Percentiles rank a stretch among this genome's conserved stretches.
Evolutionary conservation across 2,797 vertebrate species (phyloP).

Genomic region (Silurus lanzhouensis): DNA sequence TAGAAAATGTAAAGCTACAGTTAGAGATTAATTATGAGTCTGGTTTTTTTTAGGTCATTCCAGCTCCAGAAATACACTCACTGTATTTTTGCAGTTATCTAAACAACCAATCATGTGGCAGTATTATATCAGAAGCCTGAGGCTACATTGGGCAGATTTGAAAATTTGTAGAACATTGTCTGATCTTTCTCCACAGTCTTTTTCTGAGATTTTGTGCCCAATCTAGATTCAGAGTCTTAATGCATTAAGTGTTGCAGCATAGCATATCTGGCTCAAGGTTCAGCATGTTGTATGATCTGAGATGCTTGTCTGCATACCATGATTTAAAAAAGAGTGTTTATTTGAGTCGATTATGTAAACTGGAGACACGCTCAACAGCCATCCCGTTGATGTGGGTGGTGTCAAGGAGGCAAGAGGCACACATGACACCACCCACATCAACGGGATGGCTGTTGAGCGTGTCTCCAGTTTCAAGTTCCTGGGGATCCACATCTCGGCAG

Average conservation of each 20-base stretch:
- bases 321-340: background rate
- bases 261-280: background rate
- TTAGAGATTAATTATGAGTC: background rate
- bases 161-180: background rate
- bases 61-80: background rate
- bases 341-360: background rate
- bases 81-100: background rate
- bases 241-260: background rate
- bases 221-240: background rate
- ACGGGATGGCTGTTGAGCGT: too few relatives aligned
- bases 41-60: background rate
- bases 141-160: background rate
- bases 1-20: background rate
- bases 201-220: background rate
- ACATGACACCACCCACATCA: too few relatives aligned
- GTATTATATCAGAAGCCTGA: background rate
- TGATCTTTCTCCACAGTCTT: background rate
- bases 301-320: background rate
- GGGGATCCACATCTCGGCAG: too few relatives aligned
- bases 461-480: too few relatives aligned
- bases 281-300: background rate
- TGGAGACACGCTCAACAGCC: too few relatives aligned
- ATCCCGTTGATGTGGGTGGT: too few relatives aligned
- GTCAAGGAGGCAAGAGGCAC: too few relatives aligned
- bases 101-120: background rate